phyloP scores from a whole-genome alignment of 2,797 vertebrate genomes.

The Cephalopachus bancanus region DNA sequence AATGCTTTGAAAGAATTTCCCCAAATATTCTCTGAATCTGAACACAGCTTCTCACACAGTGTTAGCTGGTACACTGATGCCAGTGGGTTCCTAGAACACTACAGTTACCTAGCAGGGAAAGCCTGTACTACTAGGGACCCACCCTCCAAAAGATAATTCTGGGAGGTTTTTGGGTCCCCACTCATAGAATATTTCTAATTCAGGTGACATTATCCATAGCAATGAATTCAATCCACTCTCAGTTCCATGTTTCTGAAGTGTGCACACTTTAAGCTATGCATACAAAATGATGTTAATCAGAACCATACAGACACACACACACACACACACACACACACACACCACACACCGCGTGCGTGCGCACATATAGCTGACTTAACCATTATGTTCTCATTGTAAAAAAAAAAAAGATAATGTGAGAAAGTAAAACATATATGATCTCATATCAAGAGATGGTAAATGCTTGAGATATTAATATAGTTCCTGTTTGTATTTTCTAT shows the following conservation, averaged over 20 bases:
- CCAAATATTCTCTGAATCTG: too few species aligned
- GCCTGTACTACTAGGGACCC: too few species aligned
- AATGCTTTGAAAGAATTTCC: too few species aligned
- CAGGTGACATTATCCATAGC: background rate
- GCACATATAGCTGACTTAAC: background rate
- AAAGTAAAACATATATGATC: background rate
- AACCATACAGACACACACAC: background rate
- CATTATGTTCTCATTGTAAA: background rate
- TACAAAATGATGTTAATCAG: background rate
- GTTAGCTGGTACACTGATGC: too few species aligned
- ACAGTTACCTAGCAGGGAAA: too few species aligned
- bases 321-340: background rate
- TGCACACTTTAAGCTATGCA: background rate
- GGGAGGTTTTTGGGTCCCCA: too few species aligned
- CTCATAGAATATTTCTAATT: conserved; percentile 2
- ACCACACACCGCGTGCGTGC: too few species aligned
- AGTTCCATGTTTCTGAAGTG: background rate
- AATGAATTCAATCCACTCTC: background rate
- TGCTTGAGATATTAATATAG: background rate
- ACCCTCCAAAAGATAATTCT: too few species aligned
- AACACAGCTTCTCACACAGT: too few species aligned
- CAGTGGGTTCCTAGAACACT: too few species aligned
- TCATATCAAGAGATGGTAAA: background rate
- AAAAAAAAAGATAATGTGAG: background rate
- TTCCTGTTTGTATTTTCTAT: background rate